phyloP scores from a whole-genome alignment of 2,113 vertebrate species.

The Arothron firmamentum region DNA sequence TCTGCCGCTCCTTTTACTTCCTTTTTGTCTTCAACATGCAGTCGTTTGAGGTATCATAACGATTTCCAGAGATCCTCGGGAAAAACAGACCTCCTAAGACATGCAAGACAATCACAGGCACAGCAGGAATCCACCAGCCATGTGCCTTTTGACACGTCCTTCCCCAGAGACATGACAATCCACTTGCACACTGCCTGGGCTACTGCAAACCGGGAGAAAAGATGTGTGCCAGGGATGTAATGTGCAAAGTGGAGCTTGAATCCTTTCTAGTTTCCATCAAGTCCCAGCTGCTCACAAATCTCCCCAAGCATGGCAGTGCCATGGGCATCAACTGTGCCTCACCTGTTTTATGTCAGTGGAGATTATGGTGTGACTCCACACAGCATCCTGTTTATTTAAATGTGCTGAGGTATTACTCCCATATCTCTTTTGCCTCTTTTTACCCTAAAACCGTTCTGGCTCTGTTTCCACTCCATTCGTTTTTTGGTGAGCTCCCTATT shows the following conservation, averaged over 20 bases:
- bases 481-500: conserved; percentile 69
- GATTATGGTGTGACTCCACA: conserved; percentile 32
- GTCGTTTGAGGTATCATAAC: conserved; percentile 39
- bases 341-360: conserved; percentile 25
- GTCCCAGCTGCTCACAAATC: conserved; percentile 25
- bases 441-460: conserved; percentile 17
- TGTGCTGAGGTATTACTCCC: conserved; percentile 48
- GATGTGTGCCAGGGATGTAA: conserved; percentile 2
- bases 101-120: conserved; percentile 40
- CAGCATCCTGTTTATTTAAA: conserved; percentile 43
- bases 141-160: conserved; percentile 50
- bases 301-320: conserved; percentile 8
- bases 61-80: conserved; percentile 35
- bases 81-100: conserved; percentile 29
- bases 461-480: conserved; percentile 56
- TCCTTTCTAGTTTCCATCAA: conserved; percentile 6
- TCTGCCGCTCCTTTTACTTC: conserved; percentile 2
- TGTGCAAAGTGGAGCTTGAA: conserved; percentile 29
- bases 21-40: conserved; percentile 10
- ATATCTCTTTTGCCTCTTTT: conserved; percentile 38
- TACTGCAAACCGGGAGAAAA: conserved; percentile 16
- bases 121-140: conserved; percentile 38
- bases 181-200: conserved; percentile 18
- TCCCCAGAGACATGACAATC: conserved; percentile 33
- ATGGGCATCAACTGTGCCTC: conserved; percentile 15